Base-by-base conservation (phyloP, 2,797 vertebrate genomes). In the Otolemur crassicaudatus region DNA sequence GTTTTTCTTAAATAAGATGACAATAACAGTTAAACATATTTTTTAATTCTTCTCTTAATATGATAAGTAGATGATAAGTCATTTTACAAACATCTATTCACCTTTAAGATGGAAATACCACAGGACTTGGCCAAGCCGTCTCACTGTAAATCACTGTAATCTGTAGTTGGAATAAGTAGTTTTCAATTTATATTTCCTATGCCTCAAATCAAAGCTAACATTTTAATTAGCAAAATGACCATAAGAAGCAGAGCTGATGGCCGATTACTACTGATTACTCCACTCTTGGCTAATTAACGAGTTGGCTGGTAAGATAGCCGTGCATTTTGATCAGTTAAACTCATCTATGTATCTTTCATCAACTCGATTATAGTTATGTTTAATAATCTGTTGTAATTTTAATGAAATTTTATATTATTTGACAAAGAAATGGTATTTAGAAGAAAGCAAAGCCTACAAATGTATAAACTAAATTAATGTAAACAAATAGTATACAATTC, bases 191-290 rank as follows among this genome's bases (percentile, higher is more conserved):
- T 94, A 94, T 88, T 83, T 80, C 53, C 83, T 87, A 58, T 90
- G 22, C 43, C 61, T 29, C 72, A 97, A 92, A 90, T 88, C 90
- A 94, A 96, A 95, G 70, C 63, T 88, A 96, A 79, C 77, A 67
- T 93, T 97, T 94, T 90, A 93, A 95, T 91, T 92, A 87, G 83
- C 43, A 95, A 89, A 92, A 93, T 91, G 80, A 92, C 83, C 83
- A 56, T 13, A 37, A 81, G 73, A 87, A 69, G 20, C 49, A 53
- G 61, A 37, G 14, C 37, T 95, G 60, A 56, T 96, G 27, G n/a
- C 80, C 95, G 95, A 95, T 95, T 95, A 94, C 23, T 84, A 40
- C 67, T 95, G 83, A 96, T 94, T 95, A 83, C 40, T 17, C 27
- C n/a, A 70, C 75, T 94, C 29, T 77, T 82, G 22, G 23, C 12